Base-by-base conservation (phyloP, 64 coral and sea anemone species). In the Porites australiensis region DNA sequence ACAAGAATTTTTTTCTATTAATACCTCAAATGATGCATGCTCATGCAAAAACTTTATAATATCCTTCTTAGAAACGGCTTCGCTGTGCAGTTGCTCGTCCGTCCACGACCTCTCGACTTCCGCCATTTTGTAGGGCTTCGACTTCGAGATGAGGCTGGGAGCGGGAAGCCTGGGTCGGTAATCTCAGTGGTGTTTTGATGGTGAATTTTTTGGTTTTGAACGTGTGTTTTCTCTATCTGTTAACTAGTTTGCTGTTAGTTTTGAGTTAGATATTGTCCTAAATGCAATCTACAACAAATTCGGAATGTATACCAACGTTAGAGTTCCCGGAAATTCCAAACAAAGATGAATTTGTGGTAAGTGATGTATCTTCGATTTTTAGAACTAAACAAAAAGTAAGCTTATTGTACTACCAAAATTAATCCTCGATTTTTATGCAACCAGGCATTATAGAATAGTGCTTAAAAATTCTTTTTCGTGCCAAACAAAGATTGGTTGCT, bases 41-140 rank as follows among this genome's bases (percentile, higher is more conserved):
- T 96, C 97, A 64, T 98, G 97, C 55, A 98, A 71, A 73, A 98
- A 88, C 50, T 90, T 96, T 82, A 98, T 87, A 64, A 98, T 98
- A 83, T 98, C 97, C 69, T 98, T 98, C 91, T 98, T 98, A 2
- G 90, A 91, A 11, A 98, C 94, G 21, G 72, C 91, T 22, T 98
- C 97, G 8, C 90, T 90, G 13, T 98, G 77, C n/a, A 98, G 58
- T 63, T 98, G 97, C 69, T 95, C 82, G 59, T 98, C 77, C 0
- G 87, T 93, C 61, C 93, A 98, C 44, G 50, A 65, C 50, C 90
- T 85, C 45, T 91, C 95, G 43, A 75, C 87, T 77, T 84, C 95
- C 87, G 88, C 92, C 92, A 93, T 96, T 44, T 93, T 93, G 48
- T 44, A 77, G 64, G 16, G 5, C 1, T 46, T 16, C 49, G 47